Conservation (phyloP, 1,140 invertebrate genomes). For the Phymastichus coffea region DNA sequence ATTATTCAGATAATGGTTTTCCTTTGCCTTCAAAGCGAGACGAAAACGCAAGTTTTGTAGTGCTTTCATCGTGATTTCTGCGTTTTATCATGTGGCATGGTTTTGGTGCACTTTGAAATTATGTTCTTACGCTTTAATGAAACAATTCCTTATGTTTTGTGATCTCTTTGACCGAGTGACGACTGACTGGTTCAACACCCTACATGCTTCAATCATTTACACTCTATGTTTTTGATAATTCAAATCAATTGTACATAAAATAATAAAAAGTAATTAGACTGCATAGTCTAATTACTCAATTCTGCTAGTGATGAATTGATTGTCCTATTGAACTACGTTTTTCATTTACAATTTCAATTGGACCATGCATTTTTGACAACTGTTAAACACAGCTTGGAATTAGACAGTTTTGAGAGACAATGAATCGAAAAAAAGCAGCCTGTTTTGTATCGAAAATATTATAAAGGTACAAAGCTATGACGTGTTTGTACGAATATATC, state of each 20-base stretch:
- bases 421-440: background rate
- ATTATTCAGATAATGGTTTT: background rate
- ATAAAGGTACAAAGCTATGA: too few species aligned
- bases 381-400: too few species aligned
- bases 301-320: slow-evolving; percentile 14
- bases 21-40: background rate
- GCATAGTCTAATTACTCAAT: slow-evolving; percentile 9
- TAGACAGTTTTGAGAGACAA: background rate
- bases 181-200: slow-evolving; percentile 13
- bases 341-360: slow-evolving; percentile 1
- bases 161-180: background rate
- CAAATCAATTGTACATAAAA: slow-evolving; percentile 2
- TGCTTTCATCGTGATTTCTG: background rate
- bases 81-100: too few species aligned
- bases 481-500: too few species aligned
- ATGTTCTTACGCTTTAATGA: slow-evolving; percentile 3
- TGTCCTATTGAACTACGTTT: slow-evolving; percentile 20
- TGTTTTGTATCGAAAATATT: background rate
- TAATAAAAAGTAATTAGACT: too few species aligned
- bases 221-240: slow-evolving; percentile 18
- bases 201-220: background rate
- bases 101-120: too few species aligned
- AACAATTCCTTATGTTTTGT: slow-evolving; percentile 7
- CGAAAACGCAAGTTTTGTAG: background rate
- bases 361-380: background rate